Conservation (phyloP, 1,140 invertebrate genomes). For the Drosophila truncata region DNA sequence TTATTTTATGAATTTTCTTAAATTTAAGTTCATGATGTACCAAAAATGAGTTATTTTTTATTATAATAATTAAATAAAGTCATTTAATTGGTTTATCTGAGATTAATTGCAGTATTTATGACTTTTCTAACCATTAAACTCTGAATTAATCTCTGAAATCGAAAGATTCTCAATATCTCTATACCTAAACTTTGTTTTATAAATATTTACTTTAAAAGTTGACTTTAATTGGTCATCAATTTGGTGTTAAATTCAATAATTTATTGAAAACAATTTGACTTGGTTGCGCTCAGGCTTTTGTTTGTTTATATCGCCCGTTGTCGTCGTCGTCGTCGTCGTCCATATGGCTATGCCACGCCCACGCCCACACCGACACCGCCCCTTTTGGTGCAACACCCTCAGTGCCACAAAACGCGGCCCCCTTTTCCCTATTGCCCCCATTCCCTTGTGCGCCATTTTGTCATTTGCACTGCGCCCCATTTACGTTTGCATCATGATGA, state of each 20-base stretch:
- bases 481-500: constrained; percentile 31
- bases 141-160: neutral
- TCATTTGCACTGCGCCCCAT: constrained; percentile 26
- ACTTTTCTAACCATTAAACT: neutral
- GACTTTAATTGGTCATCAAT: neutral
- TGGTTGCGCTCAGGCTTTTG: neutral
- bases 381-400: constrained; percentile 7
- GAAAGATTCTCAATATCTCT: no score
- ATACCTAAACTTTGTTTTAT: neutral
- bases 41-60: no score
- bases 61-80: no score
- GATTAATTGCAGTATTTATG: neutral
- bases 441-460: constrained; percentile 31
- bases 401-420: neutral
- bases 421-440: constrained; percentile 6
- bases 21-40: no score
- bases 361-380: constrained; percentile 19
- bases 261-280: neutral
- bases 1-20: no score
- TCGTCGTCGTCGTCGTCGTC: neutral
- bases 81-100: no score
- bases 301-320: constrained; percentile 10
- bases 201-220: neutral
- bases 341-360: constrained; percentile 39
- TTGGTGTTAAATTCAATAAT: neutral